These are phyloP conservation scores for Phragmatobia fuliginosa DNA, from an alignment of 2,888 invertebrate genomes.

Conservation along the genomic window DNA sequence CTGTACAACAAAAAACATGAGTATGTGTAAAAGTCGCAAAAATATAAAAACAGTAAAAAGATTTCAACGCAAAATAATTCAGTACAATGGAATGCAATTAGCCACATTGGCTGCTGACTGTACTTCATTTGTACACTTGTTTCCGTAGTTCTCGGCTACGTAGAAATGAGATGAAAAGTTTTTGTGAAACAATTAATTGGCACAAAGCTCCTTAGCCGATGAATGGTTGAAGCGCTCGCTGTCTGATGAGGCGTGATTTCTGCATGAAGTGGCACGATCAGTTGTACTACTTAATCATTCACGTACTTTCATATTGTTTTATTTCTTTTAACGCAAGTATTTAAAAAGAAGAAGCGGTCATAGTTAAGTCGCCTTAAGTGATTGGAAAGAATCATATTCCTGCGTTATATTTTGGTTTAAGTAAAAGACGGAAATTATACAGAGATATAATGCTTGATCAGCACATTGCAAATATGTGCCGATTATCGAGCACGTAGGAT, in stretches of 20 bases:
- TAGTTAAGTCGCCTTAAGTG: too few relatives aligned
- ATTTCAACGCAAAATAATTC: background rate
- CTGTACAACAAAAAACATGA: too few relatives aligned
- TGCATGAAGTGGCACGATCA: conserved; percentile 36
- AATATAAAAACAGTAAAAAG: too few relatives aligned
- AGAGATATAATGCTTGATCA: too few relatives aligned
- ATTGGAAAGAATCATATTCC: too few relatives aligned
- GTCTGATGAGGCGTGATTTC: conserved; percentile 49
- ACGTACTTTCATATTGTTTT: conserved; percentile 15
- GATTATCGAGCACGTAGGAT: too few relatives aligned
- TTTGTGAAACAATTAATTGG: conserved; percentile 19
- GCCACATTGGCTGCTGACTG: background rate
- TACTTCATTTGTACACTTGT: background rate
- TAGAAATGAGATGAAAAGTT: conserved; percentile 6
- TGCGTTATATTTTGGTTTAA: too few relatives aligned
- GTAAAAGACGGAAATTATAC: too few relatives aligned
- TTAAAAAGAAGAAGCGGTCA: too few relatives aligned
- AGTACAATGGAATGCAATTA: background rate
- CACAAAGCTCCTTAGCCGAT: conserved; percentile 19
- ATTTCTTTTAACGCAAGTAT: background rate
- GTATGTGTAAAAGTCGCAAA: too few relatives aligned
- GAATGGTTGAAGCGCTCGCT: conserved; percentile 25
- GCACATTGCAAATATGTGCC: too few relatives aligned
- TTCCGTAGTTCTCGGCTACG: background rate
- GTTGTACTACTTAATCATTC: conserved; percentile 30